A percentile compares a stretch with the other conserved stretches of the same genome.
These are phyloP conservation scores for Amphiduros pacificus DNA, from an alignment of 2,888 invertebrate genomes.

Conservation along the genomic window DNA sequence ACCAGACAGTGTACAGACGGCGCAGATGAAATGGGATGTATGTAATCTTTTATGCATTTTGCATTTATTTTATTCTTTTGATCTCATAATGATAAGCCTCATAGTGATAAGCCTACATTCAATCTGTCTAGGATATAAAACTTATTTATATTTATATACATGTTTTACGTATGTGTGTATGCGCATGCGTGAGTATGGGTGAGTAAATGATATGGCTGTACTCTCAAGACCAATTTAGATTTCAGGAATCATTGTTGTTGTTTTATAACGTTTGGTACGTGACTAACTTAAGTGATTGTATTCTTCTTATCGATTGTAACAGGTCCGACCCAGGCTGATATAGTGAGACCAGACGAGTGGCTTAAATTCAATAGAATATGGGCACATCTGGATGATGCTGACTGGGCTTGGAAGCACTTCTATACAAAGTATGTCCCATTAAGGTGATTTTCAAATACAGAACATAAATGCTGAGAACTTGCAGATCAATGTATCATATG, in stretches of 20 bases:
- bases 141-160: too few relatives aligned
- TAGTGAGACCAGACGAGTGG: neutral
- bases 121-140: too few relatives aligned
- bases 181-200: neutral
- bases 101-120: too few relatives aligned
- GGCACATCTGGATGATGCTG: conserved; percentile 8
- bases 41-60: conserved; percentile 1
- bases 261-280: too few relatives aligned
- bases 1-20: conserved; percentile 69
- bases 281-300: too few relatives aligned
- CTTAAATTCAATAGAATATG: neutral
- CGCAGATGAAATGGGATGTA: conserved; percentile 53
- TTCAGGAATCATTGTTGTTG: too few relatives aligned
- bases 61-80: neutral
- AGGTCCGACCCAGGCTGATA: conserved; percentile 1
- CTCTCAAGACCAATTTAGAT: neutral
- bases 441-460: neutral
- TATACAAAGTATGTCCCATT: conserved; percentile 13
- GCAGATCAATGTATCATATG: neutral
- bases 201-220: neutral
- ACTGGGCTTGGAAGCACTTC: conserved; percentile 16
- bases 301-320: too few relatives aligned
- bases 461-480: neutral
- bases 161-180: too few relatives aligned
- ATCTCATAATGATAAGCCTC: too few relatives aligned